phyloP scores from a whole-genome alignment of 35 echinoderm and acorn worm species.

The Ptychodera flava region DNA sequence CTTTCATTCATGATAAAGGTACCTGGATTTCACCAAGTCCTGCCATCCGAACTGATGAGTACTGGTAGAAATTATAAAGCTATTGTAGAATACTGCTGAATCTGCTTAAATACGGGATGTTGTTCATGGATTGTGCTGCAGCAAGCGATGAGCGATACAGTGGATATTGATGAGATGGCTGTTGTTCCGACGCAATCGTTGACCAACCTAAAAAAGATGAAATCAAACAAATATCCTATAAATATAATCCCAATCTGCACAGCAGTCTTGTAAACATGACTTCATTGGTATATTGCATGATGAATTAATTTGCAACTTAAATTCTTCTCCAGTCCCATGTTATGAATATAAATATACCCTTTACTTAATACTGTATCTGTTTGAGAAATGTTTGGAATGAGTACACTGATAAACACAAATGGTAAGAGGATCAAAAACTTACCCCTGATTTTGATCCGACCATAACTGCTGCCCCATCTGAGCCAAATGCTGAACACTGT shows the following conservation, averaged over 20 bases:
- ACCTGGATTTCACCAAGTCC: slow-evolving; percentile 1
- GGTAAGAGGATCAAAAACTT: too few species aligned
- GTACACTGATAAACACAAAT: too few species aligned
- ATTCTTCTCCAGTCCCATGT: too few species aligned
- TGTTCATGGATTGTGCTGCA: slow-evolving; percentile 6
- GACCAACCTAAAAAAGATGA: slow-evolving; percentile 6
- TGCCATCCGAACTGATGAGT: slow-evolving; percentile 4
- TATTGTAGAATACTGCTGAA: neutral
- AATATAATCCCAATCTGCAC: too few species aligned
- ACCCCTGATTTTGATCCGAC: slow-evolving; percentile 5
- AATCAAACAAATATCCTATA: too few species aligned
- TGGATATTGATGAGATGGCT: neutral
- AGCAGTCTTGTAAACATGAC: too few species aligned
- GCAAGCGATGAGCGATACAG: slow-evolving; percentile 4
- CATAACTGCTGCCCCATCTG: slow-evolving; percentile 7
- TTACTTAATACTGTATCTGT: too few species aligned
- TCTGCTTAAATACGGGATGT: neutral
- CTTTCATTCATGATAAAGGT: neutral
- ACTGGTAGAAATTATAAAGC: neutral
- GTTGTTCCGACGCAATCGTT: neutral
- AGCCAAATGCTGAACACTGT: neutral
- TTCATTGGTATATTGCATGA: too few species aligned
- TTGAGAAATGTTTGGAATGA: too few species aligned
- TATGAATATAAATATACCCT: too few species aligned
- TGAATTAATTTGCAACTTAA: too few species aligned